Evolutionary conservation across 1,140 invertebrate species (phyloP).

Genomic region (Sitobion miscanthi): DNA sequence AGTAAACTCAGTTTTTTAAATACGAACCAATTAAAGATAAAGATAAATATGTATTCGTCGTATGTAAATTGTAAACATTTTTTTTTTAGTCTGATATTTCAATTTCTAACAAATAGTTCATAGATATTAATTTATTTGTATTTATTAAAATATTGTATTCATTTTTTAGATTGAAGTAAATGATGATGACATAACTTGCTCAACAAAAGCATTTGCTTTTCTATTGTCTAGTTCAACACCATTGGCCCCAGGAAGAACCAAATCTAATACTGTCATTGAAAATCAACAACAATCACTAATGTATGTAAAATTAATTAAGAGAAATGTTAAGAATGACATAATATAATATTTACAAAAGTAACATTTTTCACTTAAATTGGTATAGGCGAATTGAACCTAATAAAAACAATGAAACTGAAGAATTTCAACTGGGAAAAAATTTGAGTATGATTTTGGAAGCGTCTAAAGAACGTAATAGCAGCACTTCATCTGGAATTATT

Average conservation of each 20-base stretch:
- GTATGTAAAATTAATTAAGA: background rate
- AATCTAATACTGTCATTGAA: background rate
- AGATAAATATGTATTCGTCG: too few relatives aligned
- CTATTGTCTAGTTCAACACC: slow-evolving; percentile 53
- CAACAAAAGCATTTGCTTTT: slow-evolving; percentile 53
- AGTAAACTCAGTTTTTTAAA: too few relatives aligned
- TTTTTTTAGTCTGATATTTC: too few relatives aligned
- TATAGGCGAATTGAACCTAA: background rate
- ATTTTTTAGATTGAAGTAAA: slow-evolving; percentile 26
- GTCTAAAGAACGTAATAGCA: slow-evolving; percentile 59
- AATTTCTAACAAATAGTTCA: too few relatives aligned
- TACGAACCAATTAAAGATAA: too few relatives aligned
- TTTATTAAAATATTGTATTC: background rate
- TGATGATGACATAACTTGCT: slow-evolving; percentile 52
- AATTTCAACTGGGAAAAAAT: slow-evolving; percentile 40
- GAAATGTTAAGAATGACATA: background rate
- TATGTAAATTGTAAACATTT: too few relatives aligned
- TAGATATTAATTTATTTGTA: too few relatives aligned
- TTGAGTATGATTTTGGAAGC: slow-evolving; percentile 59
- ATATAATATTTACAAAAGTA: background rate
- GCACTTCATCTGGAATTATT: slow-evolving; percentile 49
- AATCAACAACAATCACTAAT: background rate
- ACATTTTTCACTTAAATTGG: background rate
- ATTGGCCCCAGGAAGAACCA: background rate
- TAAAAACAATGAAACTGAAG: background rate